Base-by-base conservation (phyloP, 2,797 vertebrate genomes). In the Aphelocoma californica region DNA sequence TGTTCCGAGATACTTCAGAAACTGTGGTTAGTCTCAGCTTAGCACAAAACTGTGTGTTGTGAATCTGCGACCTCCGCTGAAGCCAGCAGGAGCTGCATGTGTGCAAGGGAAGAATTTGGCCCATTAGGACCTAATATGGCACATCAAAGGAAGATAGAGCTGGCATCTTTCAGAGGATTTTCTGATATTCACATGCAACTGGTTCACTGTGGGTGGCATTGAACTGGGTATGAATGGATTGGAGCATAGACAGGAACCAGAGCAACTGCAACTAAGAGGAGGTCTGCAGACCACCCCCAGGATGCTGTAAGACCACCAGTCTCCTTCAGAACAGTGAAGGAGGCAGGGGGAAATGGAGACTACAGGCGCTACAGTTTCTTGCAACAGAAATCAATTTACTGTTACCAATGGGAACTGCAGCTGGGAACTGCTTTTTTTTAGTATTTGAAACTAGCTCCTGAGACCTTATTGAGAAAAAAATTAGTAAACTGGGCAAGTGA, bases 261-360 rank as follows among this genome's bases (percentile, higher is more conserved):
- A 97, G 77, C 72, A 91, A 96, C 79, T 96, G 81, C 53, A 91
- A 51, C 95, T 96, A 93, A 93, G 91, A 94, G 95, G 95, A 96
- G 95, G 96, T 96, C 95, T 96, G 90, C 73, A 95, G 96, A 97
- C 95, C 93, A 96, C 95, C 93, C 93, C 84, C 70, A 94, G 75
- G 42, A 91, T 85, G 69, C 57, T 67, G 32, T 74, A 88, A 91
- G 93, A 95, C 92, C 93, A 96, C 75, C 69, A 7, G 72, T 93
- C 83, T 83, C 79, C 81, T 81, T 92, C 79, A 72, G 79, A 94
- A 72, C 78, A 65, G 58, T 31, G 74, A 87, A 96, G 40, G 73
- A 93, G 58, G 18, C 26, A 69, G 29, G 66, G 44, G 66, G 83
- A 89, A 94, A 92, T 81, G 85, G 70, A 95, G 92, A 80, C 71